Base-by-base conservation (phyloP, 2,888 invertebrate species). In the Tetropium fuscum region DNA sequence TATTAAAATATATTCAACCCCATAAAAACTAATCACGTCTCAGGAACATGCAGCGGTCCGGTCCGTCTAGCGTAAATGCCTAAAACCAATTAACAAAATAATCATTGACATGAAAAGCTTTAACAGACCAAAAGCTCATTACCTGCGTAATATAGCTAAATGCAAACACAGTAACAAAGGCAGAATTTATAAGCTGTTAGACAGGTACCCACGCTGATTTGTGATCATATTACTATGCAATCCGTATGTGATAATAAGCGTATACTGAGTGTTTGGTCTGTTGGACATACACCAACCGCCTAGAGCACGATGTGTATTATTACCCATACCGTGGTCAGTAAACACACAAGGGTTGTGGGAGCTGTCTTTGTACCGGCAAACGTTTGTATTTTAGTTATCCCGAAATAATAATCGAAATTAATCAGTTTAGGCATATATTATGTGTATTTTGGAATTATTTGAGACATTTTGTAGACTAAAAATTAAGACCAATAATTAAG, bases 181-280 rank as follows among this genome's bases (percentile, higher is more conserved):
- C 60, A 63, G 66, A 71, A 74, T 71, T 70, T 69, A 68, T 68
- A 64, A 64, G 58, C 54, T 57, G 66, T 66, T 71, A 65, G 73
- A 68, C 74, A 74, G 74, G 74, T 75, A 75, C 73, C 71, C 73
- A 73, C 72, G 69, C 69, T 72, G 71, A 72, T 72, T 69, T 70
- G 69, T 70, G 71, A 74, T 74, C 66, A 65, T 69, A 71, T 71
- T 53, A 53, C 53, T 53, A 53, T 53, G 53, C 53, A 53, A 53
- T 53, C 53, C 53, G 53, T 27, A 53, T 53, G 53, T 53, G 74
- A 73, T 75, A 77, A 77, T 75, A 72, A 74, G 72, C 74, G 74
- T 72, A 64, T 63, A 66, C 59, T 45, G 66, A 59, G 63, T 63
- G 67, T 69, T 63, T 67, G 70, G 64, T 70, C 70, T 66, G 68